Base-by-base conservation (phyloP, 2,888 invertebrate genomes). In the Slavum lentiscoides region DNA sequence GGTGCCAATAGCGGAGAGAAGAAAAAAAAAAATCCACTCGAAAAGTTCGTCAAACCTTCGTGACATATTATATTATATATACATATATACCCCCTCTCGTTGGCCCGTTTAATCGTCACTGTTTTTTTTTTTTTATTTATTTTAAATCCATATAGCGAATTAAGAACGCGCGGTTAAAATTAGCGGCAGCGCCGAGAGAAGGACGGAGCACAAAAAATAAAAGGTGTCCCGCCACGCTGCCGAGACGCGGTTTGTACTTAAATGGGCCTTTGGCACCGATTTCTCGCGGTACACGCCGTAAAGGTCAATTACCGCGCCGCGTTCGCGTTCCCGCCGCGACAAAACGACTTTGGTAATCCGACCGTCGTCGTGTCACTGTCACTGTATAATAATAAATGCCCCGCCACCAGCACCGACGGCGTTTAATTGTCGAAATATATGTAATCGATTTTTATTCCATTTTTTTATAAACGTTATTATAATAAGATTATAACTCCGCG, bases 211-310 rank as follows among this genome's bases (percentile, higher is more conserved):
- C 39, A 72, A 72, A 72, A 64, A 75, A 37, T 19, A 58, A 53
- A 64, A 70, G 70, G 70, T 70, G 55, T 58, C 69, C n/a, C 53
- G 23, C 61, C 68, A 6, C 69, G 76, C 76, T 62, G 49, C 61
- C 37, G 30, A 30, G 30, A 30, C 43, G 17, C 6, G 68, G 30
- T 53, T 55, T 77, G 62, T 80, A 70, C 77, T 80, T 80, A 70
- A 64, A 80, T 62, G 70, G 77, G 70, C 77, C 77, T 80, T 80
- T 80, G 77, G 77, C 77, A 77, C 68, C 37, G 69, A 62, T 49
- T 17, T 15, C 30, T 30, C 30, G 30, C 30, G 49, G 37, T 30
- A 58, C 21, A 11, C 70, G 4, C 30, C 30, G 61, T 55, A 80
- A 80, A 80, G 77, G 70, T 80, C 77, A 62, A 11, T 76, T 68